phyloP scores from a whole-genome alignment of 2,797 vertebrate species.

The Rhynchonycteris naso region DNA sequence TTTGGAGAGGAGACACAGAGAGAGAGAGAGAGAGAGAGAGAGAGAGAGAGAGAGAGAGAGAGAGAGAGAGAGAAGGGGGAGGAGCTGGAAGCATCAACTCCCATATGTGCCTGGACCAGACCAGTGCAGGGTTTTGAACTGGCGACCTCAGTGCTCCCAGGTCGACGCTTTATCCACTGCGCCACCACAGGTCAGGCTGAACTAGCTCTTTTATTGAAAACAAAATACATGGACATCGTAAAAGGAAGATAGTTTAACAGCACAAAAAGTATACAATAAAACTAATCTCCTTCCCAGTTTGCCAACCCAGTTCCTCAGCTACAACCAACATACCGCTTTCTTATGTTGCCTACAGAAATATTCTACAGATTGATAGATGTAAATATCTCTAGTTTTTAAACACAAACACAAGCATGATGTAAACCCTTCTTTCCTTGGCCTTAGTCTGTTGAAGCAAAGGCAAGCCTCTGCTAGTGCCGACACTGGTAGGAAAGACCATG shows the following conservation, averaged over 20 bases:
- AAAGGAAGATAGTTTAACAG: constrained; percentile 15
- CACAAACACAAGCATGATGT: neutral
- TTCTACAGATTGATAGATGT: neutral
- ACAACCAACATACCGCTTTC: neutral
- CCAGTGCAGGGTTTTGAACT: too few relatives aligned
- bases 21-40: too few relatives aligned
- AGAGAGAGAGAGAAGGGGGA: too few relatives aligned
- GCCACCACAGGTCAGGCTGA: too few relatives aligned
- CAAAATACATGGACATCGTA: neutral
- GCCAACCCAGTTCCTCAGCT: neutral
- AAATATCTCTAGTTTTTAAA: neutral
- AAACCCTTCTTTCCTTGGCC: neutral
- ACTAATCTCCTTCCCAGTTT: neutral
- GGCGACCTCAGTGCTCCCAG: too few relatives aligned
- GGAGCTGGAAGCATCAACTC: too few relatives aligned
- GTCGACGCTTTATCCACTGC: too few relatives aligned
- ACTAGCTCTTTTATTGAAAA: constrained; percentile 53
- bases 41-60: too few relatives aligned
- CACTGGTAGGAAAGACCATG: neutral
- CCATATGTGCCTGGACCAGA: too few relatives aligned
- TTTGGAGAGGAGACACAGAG: too few relatives aligned
- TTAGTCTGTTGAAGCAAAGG: neutral
- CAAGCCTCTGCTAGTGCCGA: too few relatives aligned
- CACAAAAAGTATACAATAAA: neutral
- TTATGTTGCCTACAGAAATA: neutral